Base-by-base conservation (phyloP, 2,888 invertebrate species). In the Nomada flava region DNA sequence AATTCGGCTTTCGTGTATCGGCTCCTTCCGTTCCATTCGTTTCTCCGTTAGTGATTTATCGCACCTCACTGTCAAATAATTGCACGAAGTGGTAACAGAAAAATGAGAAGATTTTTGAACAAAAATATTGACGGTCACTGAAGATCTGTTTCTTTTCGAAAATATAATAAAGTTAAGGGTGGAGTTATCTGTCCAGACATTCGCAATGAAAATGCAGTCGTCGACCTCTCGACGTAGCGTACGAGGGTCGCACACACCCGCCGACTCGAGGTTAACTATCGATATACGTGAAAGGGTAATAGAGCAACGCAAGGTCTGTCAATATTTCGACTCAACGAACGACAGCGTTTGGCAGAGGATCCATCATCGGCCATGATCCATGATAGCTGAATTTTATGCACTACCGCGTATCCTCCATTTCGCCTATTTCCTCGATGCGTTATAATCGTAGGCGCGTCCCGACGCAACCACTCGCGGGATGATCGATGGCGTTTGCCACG, bases 351-450 rank as follows among this genome's bases (percentile, higher is more conserved):
- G 71, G 79, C 78, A 69, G 76, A 67, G 55, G 76, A 63, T 75
- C 74, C 75, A 71, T 80, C 80, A 79, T 73, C 70, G 55, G 63
- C 44, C 50, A 44, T 44, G 13, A 50, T 55, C 73, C 47, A 52
- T 68, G 82, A 84, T 83, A 82, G 82, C 77, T 67, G 81, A 68
- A 86, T 89, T 86, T 88, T 86, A 87, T 89, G 85, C 86, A 80
- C 85, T 74, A 75, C 53, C 76, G 81, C 82, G 69, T 72, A 64
- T 77, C 69, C 79, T 75, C 77, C 75, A 77, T 87, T 84, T 79
- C 76, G 50, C 75, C 65, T 73, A 65, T 73, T 88, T 84, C 78
- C 78, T 55, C 70, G 59, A 62, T 50, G 55, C 71, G 29, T 55
- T 70, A 76, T 83, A 79, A 86, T 77, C 83, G 83, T 69, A 71